Base-by-base conservation (phyloP, 2,888 invertebrate species). In the Lamellibrachia satsuma region DNA sequence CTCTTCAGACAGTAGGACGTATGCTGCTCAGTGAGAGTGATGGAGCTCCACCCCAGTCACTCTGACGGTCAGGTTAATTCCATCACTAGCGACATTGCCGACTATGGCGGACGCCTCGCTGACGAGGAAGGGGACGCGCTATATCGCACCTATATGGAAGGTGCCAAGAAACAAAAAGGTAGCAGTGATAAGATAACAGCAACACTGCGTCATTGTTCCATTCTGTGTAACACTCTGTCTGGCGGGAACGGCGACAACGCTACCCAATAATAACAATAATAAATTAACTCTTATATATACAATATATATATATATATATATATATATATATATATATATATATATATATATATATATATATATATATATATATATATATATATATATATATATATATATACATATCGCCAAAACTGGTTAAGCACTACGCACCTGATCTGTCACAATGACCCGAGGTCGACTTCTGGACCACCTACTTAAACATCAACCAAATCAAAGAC, bases 321-420 rank as follows among this genome's bases (percentile, higher is more conserved):
- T 93, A 75, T 8, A 92, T 92, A 52, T 7, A 75, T 92, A 52
- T 7, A 52, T 39, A 90, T 9, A 27, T 27, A 27, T 3, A 27
- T 52, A 92, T 7, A 7, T 93, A 22, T 52, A 91, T 15, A 75
- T 57, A 90, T 52, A 90, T 52, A 92, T 8, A 11, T 60, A 92
- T 22, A n/a, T 15, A 60, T 90, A 52, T 39, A 90, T 55, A 52
- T 57, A 75, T 7, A 91, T 27, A 52, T 91, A 60, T 60, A 15
- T 11, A 15, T 60, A 15, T 11, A 3, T 60, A 60, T 11, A 22
- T 60, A 60, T 1, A 15, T 60, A 60, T 1, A 22, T 60, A 60
- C 2, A 22, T 60, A 15, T 22, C 3, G 15, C 3, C 60, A 15
- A 15, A 15, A 9, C 3, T 11, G 7, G 11, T 3, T 60, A 15